Evolutionary conservation across 2,797 vertebrate genomes (phyloP).

Genomic region (Pseudochirops cupreus): DNA sequence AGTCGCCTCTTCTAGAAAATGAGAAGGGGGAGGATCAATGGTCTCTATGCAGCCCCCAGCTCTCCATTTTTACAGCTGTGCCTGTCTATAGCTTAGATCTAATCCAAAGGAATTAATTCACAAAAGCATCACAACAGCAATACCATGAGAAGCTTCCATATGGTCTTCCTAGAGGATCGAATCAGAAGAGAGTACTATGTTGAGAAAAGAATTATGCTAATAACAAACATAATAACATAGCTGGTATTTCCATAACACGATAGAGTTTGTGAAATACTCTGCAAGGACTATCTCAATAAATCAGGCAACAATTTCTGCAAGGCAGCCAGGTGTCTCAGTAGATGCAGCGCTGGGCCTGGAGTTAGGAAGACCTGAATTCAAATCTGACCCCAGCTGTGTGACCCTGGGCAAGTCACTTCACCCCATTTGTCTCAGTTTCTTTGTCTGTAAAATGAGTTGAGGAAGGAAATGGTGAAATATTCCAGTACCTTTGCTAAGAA

Average conservation of each 20-base stretch:
- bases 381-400: background rate
- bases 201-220: background rate
- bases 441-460: background rate
- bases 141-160: background rate
- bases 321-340: background rate
- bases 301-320: background rate
- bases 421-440: background rate
- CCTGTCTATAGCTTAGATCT: background rate
- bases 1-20: background rate
- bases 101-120: background rate
- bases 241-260: background rate
- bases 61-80: background rate
- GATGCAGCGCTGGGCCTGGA: background rate
- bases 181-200: background rate
- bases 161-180: background rate
- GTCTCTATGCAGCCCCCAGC: background rate
- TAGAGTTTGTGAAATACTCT: background rate
- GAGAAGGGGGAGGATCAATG: background rate
- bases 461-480: background rate
- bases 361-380: background rate
- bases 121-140: background rate
- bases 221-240: background rate
- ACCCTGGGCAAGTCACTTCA: background rate
- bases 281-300: background rate
- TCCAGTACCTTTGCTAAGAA: background rate